phyloP scores from a whole-genome alignment of 2,888 invertebrate genomes.

The Zhuqinia jingwanae region DNA sequence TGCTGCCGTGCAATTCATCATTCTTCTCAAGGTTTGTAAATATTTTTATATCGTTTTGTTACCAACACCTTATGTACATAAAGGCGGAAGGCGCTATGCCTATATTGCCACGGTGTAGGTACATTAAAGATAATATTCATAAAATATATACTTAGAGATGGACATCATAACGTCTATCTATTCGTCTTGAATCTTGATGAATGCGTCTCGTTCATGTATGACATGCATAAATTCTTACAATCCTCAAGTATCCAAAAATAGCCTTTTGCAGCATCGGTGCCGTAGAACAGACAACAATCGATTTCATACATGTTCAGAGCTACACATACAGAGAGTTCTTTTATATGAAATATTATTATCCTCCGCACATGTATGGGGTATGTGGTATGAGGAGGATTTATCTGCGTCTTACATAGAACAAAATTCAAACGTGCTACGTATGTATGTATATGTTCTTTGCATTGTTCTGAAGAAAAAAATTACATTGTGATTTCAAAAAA shows the following conservation, averaged over 20 bases:
- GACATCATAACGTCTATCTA: neutral
- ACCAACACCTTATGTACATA: constrained; percentile 20
- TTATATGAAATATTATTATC: neutral
- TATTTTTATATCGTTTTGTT: neutral
- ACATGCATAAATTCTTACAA: constrained; percentile 38
- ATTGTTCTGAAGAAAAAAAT: neutral
- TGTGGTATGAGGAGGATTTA: neutral
- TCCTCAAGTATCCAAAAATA: constrained; percentile 58
- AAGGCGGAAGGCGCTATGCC: neutral
- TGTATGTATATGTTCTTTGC: neutral
- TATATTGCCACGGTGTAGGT: no score
- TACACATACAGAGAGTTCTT: neutral
- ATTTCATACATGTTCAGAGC: neutral
- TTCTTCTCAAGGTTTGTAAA: neutral
- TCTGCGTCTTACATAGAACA: neutral
- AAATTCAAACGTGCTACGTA: neutral
- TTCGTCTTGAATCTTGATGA: neutral
- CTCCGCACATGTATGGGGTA: no score
- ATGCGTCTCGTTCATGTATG: constrained; percentile 29
- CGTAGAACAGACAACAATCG: neutral
- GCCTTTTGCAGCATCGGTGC: neutral
- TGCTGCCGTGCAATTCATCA: neutral
- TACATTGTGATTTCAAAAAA: no score
- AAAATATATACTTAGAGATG: neutral
- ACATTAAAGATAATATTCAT: neutral